Evolutionary conservation across 2,113 vertebrate species (phyloP), one percentile per base, ranked within the genome.

Genomic region (Phyllostomus discolor): DNA sequence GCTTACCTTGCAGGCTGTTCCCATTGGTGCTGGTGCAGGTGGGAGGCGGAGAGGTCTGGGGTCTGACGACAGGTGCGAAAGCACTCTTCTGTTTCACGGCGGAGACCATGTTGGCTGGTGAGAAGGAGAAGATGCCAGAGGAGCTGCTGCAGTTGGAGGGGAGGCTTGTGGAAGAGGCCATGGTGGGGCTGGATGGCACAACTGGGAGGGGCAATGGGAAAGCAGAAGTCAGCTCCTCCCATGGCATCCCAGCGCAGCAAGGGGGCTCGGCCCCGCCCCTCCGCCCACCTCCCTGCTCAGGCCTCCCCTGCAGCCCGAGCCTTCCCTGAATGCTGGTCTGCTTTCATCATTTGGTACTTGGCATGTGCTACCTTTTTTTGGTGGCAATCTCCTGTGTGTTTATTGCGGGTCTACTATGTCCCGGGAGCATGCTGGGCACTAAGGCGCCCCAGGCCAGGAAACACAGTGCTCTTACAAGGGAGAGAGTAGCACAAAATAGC

Each of bases 21-120:
- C 98, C 99, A 0, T 99, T 99, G 99, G 98, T 99, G 98, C 99
- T 99, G 99, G 99, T 99, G 98, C 99, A 99, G 97, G 99, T 99
- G 96, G 99, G 99, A 91, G 99, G 99, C 17, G 99, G 99, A 70
- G 99, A 99, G 43, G 99, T 99, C 80, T 99, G 99, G 50, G 99
- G 99, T 98, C 99, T 99, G 98, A 99, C 99, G 0, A 99, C 99
- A 0, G 99, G 99, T 2, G 99, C 99, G 15, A 99, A 99, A 89
- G 99, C 99, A 95, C 99, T 99, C 99, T 99, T 99, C 98, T 99
- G 99, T 95, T 99, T 99, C 98, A 99, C 99, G 0, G 99, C 99
- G 0, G 99, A 99, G 97, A 99, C 99, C 99, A 99, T 99, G 99
- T 99, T 99, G 98, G 99, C 99, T 97, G 99, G 99, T 97, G 99